Conservation (phyloP, 2,888 invertebrate genomes). For the Drosophila pullipes region DNA sequence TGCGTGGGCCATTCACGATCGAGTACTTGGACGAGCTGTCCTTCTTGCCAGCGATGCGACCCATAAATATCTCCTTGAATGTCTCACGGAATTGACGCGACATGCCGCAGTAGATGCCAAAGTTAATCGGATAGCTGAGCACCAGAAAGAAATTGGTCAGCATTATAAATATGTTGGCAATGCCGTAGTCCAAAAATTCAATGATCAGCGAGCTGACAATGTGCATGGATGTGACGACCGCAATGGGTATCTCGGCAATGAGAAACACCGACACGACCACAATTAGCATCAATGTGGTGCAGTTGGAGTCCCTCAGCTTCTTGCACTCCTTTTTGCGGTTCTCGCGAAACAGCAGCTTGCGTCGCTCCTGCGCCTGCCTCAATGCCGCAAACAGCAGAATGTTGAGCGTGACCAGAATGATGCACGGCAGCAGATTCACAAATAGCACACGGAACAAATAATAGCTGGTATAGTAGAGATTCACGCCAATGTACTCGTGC, state of each 20-base stretch:
- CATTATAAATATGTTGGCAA: conserved; percentile 91
- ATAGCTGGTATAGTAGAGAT: conserved; percentile 93
- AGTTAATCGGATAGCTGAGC: conserved; percentile 96
- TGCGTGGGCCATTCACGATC: conserved; percentile 92
- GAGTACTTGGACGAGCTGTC: conserved; percentile 92
- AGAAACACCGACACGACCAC: conserved; percentile 94
- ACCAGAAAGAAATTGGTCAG: conserved; percentile 97
- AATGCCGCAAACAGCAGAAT: conserved; percentile 94
- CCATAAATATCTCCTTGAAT: conserved; percentile 92
- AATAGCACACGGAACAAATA: conserved; percentile 95
- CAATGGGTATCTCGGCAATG: conserved; percentile 93
- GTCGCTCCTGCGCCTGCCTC: conserved; percentile 92
- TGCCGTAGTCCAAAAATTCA: conserved; percentile 91
- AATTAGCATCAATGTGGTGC: conserved; percentile 94
- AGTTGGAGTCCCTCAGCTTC: conserved; percentile 90
- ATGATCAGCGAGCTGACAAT: conserved; percentile 91
- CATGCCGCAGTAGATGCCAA: conserved; percentile 98
- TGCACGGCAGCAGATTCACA: conserved; percentile 96
- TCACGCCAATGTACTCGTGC: conserved; percentile 88
- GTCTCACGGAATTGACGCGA: conserved; percentile 97
- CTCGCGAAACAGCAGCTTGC: conserved; percentile 91
- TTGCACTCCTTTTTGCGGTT: conserved; percentile 93
- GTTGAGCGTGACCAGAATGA: conserved; percentile 94
- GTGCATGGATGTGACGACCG: conserved; percentile 93
- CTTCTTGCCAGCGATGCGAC: conserved; percentile 86